Evolutionary conservation across 2,113 vertebrate genomes (phyloP).

Genomic region (Plestiodon gilberti): DNA sequence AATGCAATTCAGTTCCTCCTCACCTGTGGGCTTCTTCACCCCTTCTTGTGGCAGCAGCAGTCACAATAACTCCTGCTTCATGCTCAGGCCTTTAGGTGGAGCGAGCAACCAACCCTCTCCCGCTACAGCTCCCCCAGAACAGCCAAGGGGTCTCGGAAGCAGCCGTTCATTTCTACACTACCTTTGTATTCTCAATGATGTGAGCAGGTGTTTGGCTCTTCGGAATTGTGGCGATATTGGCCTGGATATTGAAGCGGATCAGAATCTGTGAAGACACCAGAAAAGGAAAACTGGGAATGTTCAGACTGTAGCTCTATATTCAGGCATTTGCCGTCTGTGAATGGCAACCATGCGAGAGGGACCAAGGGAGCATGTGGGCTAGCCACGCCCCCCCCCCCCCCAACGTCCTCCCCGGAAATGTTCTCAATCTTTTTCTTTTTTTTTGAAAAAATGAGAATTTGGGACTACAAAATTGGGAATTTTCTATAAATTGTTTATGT

Average conservation of each 20-base stretch:
- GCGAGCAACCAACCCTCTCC: neutral
- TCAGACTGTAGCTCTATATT: too few relatives aligned
- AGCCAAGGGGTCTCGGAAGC: neutral
- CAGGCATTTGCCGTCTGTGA: too few relatives aligned
- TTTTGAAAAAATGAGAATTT: too few relatives aligned
- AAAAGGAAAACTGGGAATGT: neutral
- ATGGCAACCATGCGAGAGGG: too few relatives aligned
- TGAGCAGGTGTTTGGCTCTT: conserved; percentile 14
- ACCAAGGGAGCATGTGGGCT: too few relatives aligned
- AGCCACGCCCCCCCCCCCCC: too few relatives aligned
- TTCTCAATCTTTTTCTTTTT: too few relatives aligned
- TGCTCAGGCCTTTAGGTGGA: neutral
- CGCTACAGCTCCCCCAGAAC: neutral
- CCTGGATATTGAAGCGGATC: conserved; percentile 15
- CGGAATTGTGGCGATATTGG: conserved; percentile 7
- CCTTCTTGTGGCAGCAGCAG: too few relatives aligned
- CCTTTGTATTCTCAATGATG: conserved; percentile 17
- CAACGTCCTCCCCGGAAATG: too few relatives aligned
- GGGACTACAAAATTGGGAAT: too few relatives aligned
- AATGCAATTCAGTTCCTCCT: neutral
- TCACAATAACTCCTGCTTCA: neutral
- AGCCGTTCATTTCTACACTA: neutral
- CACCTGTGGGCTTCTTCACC: neutral
- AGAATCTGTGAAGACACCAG: neutral
- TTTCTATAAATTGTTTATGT: too few relatives aligned